Conservation (phyloP, 2,113 vertebrate species). For the Holacanthus passer region DNA sequence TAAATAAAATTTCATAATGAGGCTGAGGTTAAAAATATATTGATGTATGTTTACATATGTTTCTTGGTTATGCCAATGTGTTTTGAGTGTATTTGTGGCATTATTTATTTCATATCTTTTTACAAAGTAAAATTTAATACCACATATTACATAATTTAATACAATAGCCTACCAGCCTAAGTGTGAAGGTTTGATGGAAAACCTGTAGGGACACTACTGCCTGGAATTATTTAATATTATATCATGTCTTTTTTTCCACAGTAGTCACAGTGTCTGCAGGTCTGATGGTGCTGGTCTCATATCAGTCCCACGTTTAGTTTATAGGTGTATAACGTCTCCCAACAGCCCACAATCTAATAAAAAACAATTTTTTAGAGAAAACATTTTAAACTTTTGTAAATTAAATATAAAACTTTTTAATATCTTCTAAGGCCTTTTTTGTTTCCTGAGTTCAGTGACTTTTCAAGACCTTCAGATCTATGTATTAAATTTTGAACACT, state of each 20-base stretch:
- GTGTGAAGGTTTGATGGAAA: neutral
- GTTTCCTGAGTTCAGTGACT: neutral
- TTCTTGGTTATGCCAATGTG: neutral
- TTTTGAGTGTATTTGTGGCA: neutral
- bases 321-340: neutral
- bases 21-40: neutral
- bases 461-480: slow-evolving; percentile 3
- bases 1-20: neutral
- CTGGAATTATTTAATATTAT: neutral
- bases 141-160: too few relatives aligned
- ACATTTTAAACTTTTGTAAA: neutral
- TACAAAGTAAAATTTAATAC: neutral
- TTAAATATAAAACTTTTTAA: neutral
- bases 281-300: neutral
- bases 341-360: neutral
- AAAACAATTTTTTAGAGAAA: neutral
- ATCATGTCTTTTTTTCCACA: neutral
- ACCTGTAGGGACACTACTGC: neutral
- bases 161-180: neutral
- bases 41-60: neutral
- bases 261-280: neutral
- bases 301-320: neutral
- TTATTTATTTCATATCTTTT: neutral
- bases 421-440: neutral
- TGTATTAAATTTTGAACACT: neutral